Evolutionary conservation across 2,888 invertebrate species (phyloP).

Genomic region (Drosophila monieri): DNA sequence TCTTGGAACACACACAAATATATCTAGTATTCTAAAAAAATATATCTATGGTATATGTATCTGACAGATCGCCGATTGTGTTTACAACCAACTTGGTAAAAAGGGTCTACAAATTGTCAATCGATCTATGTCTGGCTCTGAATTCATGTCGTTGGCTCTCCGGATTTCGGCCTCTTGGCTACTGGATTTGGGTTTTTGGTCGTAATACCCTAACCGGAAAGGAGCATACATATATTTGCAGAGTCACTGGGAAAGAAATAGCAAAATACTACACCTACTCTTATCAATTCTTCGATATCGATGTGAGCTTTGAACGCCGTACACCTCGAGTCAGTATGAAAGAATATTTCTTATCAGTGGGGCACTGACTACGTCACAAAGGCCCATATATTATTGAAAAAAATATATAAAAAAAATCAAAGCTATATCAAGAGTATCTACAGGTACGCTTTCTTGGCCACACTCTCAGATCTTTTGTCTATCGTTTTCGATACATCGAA

Average conservation of each 20-base stretch:
- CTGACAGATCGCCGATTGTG: conserved; percentile 69
- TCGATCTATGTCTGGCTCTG: conserved; percentile 10
- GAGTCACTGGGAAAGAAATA: neutral
- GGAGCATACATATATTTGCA: neutral
- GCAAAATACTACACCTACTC: conserved; percentile 1
- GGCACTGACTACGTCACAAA: conserved; percentile 16
- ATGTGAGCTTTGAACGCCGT: conserved; percentile 25
- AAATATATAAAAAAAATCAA: neutral
- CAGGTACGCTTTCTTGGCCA: neutral
- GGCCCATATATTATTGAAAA: neutral
- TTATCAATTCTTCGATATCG: conserved; percentile 19
- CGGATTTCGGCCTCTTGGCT: conserved; percentile 16
- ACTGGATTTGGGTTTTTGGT: conserved; percentile 40
- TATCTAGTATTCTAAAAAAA: too few species aligned
- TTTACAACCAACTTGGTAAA: conserved; percentile 17
- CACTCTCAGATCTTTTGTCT: conserved; percentile 18
- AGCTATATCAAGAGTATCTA: neutral
- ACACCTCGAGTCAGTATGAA: conserved; percentile 13
- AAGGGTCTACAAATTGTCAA: neutral
- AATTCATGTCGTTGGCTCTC: too few species aligned
- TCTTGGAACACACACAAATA: conserved; percentile 40
- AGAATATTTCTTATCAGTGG: conserved; percentile 32
- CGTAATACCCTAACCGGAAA: conserved; percentile 4
- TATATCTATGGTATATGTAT: neutral
- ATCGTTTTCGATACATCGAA: conserved; percentile 24